Percentiles rank a stretch among this genome's conserved stretches.
These are phyloP conservation scores for Drosophila falleni DNA, from an alignment of 2,888 invertebrate genomes.

Conservation along the genomic window DNA sequence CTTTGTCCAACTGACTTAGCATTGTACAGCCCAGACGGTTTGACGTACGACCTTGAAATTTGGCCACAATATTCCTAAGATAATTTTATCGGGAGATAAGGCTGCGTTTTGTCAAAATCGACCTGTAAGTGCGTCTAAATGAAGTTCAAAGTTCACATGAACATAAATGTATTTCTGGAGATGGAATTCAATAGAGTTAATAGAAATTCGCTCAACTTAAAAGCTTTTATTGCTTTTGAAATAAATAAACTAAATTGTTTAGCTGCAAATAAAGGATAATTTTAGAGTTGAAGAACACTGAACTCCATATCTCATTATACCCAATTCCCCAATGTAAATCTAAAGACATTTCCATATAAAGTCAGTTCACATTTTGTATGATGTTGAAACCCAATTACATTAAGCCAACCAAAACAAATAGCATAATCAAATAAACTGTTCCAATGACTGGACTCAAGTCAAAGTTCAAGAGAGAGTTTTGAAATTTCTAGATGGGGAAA, in stretches of 20 bases:
- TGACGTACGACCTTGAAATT: no score
- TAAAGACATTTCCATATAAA: not conserved
- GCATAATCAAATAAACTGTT: conserved; percentile 9
- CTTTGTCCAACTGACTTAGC: no score
- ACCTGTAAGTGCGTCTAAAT: no score
- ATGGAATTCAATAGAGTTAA: not conserved
- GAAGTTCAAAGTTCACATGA: no score
- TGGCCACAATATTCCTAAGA: no score
- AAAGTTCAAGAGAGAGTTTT: conserved; percentile 1
- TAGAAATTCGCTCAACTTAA: not conserved
- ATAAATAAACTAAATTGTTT: not conserved
- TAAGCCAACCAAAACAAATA: conserved; percentile 1
- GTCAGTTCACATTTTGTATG: not conserved
- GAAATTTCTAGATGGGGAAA: conserved; percentile 1
- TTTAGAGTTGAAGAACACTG: not conserved
- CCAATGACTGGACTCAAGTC: conserved; percentile 5
- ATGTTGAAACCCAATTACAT: not conserved
- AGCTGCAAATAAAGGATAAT: not conserved
- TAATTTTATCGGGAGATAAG: no score
- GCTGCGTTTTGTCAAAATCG: no score
- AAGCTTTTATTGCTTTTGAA: not conserved
- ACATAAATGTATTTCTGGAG: not conserved
- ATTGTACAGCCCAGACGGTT: no score
- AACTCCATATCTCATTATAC: not conserved
- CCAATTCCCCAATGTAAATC: no score